Percentiles rank a stretch among this genome's conserved stretches.
Conservation (phyloP, 2,888 invertebrate species). For the Bembecia ichneumoniformis region DNA sequence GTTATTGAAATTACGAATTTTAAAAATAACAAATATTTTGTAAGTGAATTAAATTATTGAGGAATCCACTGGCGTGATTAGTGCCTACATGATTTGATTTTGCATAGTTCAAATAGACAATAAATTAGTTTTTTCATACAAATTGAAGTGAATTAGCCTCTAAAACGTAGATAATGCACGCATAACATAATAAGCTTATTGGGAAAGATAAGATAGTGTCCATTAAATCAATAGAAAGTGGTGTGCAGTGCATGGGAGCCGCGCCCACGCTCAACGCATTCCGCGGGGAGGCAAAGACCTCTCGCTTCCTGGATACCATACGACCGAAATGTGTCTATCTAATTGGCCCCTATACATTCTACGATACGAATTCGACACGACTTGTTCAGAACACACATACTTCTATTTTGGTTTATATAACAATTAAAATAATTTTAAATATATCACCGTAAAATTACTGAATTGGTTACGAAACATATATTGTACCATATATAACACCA, state of each 20-base stretch:
- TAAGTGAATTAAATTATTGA: too few relatives aligned
- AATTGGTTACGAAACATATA: too few relatives aligned
- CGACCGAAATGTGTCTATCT: conserved; percentile 6
- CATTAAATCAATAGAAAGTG: conserved; percentile 69
- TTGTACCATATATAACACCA: too few relatives aligned
- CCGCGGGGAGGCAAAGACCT: conserved; percentile 68
- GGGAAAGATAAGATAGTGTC: conserved; percentile 63
- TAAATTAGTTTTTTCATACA: background rate
- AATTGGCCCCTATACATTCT: conserved; percentile 2
- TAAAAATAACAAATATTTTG: too few relatives aligned
- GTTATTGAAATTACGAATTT: too few relatives aligned
- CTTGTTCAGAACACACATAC: too few relatives aligned
- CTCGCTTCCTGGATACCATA: conserved; percentile 59
- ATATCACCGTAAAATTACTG: too few relatives aligned
- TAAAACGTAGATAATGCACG: conserved; percentile 31
- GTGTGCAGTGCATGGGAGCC: conserved; percentile 39
- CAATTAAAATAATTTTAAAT: too few relatives aligned
- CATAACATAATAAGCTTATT: conserved; percentile 44
- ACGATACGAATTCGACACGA: background rate
- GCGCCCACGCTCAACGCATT: conserved; percentile 57
- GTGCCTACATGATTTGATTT: too few relatives aligned
- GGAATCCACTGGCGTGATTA: too few relatives aligned
- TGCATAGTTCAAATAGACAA: conserved; percentile 8
- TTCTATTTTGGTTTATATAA: too few relatives aligned
- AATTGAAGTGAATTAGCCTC: background rate